Base-by-base conservation (phyloP, 2,113 vertebrate species). In the Esox niger region DNA sequence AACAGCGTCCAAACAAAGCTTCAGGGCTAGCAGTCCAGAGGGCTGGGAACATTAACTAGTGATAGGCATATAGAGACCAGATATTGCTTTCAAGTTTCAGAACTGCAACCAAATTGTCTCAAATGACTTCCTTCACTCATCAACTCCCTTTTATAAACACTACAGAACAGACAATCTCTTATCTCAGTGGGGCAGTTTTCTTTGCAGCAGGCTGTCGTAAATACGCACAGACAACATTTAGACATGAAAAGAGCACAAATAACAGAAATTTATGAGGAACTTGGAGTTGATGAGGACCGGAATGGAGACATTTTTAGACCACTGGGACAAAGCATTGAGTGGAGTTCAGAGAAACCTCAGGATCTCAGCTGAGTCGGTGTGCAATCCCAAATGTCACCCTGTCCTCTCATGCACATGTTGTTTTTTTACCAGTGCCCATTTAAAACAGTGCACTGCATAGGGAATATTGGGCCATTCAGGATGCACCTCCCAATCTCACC, bases 11-110 rank as follows among this genome's bases (percentile, higher is more conserved):
- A 30, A 29, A 59, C 6, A 17, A 6, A 20, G 15, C 57, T 27
- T 4, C 29, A 20, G 57, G 15, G 57, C 29, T 29, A 31, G 27
- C 20, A 59, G 15, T 27, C 27, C 29, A 29, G 57, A 17, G 27
- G 20, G 10, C 20, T 29, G 29, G 17, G 17, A 31, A 59, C 27
- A 27, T 20, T 10, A 56, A 56, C 21, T 21, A 27, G n/a, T 57
- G 21, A 27, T 26, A 26, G 4, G 23, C 55, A 57, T 21, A 57
- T 21, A 27, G n/a, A 23, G 9, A 57, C 21, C 4, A 13, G 55
- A 57, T 23, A 57, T 43, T 6, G n/a, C n/a, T 52, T 21, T 52
- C 47, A 52, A n/a, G 27, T 30, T 59, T 59, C 56, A 58, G 56
- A 30, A 20, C 26, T 58, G 26, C 56, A 58, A 17, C 56, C 27